Evolutionary conservation across 2,113 vertebrate genomes (phyloP), one percentile per base, ranked within the genome.

Genomic region (Heterotilapia buettikoferi): DNA sequence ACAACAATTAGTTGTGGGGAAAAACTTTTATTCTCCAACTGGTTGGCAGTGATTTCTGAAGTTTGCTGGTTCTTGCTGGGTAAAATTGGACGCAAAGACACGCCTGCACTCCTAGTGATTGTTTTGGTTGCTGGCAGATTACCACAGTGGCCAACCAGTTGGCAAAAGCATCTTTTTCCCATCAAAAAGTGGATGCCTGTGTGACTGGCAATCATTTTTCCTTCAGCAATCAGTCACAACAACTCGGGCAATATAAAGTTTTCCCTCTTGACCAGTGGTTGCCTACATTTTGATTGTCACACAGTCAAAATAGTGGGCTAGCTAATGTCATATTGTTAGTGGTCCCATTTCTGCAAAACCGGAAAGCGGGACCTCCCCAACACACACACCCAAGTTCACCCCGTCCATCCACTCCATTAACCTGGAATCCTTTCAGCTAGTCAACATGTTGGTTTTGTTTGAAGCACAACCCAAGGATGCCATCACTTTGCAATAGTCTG

Each of bases 401-500:
- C 18, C 18, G 8, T 54, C 84, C 68, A 43, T 50, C 66, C 80
- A 71, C 86, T 29, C 66, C 36, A 90, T 93, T 90, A 92, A 86
- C 90, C 89, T 87, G 16, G 6, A 73, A 63, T 88, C 47, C 83
- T 85, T 79, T 89, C 40, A 91, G 84, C 85, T 86, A 93, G 86
- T 95, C 89, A 57, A 85, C 73, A 52, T 76, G 79, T 36, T 47
- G 40, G 56, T 43, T 84, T 57, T 56, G 16, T 92, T 87, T 40
- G 40, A 57, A 9, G 86, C 87, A 83, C 47, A 85, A 84, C 73
- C 84, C 89, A 87, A 86, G 90, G 91, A 94, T 93, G 88, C 80
- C 83, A 88, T 93, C 89, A 89, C 85, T 95, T 94, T 90, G n/a
- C 90, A 81, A 81, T 80, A 76, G 87, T 88, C 90, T 84, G 85